Conservation (phyloP, 2,113 vertebrate species). For the Myrmecobius fasciatus region DNA sequence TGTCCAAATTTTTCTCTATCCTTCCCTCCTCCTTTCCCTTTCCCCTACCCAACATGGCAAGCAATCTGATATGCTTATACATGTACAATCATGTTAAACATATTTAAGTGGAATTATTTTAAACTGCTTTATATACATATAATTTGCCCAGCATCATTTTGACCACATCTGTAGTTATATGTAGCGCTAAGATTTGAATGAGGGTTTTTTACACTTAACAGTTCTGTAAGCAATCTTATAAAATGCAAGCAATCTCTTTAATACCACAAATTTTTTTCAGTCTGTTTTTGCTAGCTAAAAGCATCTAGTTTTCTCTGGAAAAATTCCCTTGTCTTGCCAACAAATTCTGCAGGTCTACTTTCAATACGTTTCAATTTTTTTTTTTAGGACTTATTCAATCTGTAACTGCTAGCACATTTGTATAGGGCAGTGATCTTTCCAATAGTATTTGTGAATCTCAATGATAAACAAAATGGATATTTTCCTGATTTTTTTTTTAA, state of each 20-base stretch:
- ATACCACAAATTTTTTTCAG: neutral
- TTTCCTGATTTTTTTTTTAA: neutral
- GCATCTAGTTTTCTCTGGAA: neutral
- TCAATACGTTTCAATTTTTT: neutral
- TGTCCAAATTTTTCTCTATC: too few relatives aligned
- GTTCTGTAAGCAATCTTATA: neutral
- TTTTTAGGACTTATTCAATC: neutral
- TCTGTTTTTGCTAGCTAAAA: neutral
- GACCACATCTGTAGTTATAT: neutral
- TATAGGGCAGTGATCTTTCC: neutral
- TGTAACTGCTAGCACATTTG: neutral
- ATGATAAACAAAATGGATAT: neutral
- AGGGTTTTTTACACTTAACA: neutral
- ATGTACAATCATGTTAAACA: too few relatives aligned
- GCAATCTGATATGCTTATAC: too few relatives aligned
- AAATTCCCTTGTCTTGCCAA: neutral
- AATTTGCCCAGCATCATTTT: neutral
- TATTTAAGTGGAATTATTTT: neutral
- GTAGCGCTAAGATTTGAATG: neutral
- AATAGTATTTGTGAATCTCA: neutral
- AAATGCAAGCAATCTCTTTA: neutral
- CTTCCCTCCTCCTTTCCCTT: too few relatives aligned
- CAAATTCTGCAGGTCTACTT: neutral
- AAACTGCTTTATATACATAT: neutral
- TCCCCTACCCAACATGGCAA: too few relatives aligned